Conservation (phyloP, 2,888 invertebrate species). For the Peribatodes rhomboidaria region DNA sequence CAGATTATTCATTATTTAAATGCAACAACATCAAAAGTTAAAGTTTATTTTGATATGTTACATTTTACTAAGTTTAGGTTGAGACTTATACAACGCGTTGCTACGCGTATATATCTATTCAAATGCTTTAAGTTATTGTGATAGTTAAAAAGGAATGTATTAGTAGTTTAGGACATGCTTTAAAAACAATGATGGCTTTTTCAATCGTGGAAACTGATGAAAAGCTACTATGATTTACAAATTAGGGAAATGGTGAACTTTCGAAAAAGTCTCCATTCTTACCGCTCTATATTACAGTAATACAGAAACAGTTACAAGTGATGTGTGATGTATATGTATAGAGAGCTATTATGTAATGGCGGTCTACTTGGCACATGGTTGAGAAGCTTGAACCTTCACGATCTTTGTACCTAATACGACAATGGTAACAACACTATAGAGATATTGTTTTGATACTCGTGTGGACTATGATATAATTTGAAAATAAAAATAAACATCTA, state of each 20-base stretch:
- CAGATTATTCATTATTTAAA: slow-evolving; percentile 25
- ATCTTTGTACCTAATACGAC: slow-evolving; percentile 15
- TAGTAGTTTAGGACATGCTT: not conserved
- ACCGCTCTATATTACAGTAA: not conserved
- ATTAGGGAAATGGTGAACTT: not conserved
- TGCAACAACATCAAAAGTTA: slow-evolving; percentile 30
- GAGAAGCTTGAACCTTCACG: slow-evolving; percentile 15
- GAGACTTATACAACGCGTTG: slow-evolving; percentile 19
- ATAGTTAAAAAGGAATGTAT: not conserved
- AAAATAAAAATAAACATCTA: not conserved
- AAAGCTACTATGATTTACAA: not conserved
- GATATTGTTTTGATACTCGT: not conserved
- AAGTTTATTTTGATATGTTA: slow-evolving; percentile 44
- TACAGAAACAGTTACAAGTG: not conserved
- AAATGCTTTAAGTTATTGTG: slow-evolving; percentile 3
- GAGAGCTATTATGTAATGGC: not conserved
- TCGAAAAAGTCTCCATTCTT: not conserved
- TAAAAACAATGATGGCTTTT: not conserved
- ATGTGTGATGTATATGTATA: not conserved
- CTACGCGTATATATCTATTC: not conserved
- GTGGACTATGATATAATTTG: not conserved
- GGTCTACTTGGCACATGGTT: slow-evolving; percentile 28
- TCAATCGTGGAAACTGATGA: not conserved
- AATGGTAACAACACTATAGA: too few relatives aligned
- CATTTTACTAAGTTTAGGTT: slow-evolving; percentile 28